Evolutionary conservation across 2,797 vertebrate genomes (phyloP).

Genomic region (Simalia tracyae): DNA sequence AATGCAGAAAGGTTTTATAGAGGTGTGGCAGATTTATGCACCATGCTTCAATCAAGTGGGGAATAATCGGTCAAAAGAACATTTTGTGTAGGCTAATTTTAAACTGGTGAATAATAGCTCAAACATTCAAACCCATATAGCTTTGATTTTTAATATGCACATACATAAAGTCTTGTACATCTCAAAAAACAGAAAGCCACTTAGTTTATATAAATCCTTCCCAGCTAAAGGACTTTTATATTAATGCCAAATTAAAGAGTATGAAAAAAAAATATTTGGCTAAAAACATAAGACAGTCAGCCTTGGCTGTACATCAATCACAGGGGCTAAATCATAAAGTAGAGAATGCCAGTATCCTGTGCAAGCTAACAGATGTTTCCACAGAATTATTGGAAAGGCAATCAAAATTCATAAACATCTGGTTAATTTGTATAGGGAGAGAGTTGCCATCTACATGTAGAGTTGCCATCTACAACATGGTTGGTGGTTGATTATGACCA

Average conservation of each 20-base stretch:
- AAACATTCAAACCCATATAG: not conserved
- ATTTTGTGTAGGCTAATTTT: not conserved
- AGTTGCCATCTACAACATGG: not conserved
- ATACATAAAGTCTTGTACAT: not conserved
- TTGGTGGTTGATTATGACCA: not conserved
- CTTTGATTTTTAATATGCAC: not conserved
- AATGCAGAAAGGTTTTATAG: not conserved
- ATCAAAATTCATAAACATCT: not conserved
- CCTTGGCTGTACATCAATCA: not conserved
- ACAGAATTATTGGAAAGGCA: not conserved
- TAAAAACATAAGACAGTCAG: not conserved
- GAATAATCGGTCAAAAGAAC: not conserved
- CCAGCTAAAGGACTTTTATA: not conserved
- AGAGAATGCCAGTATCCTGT: not conserved
- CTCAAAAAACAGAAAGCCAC: not conserved
- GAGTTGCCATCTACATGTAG: not conserved
- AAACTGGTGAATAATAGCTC: not conserved
- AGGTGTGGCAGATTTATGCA: not conserved
- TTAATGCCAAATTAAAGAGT: not conserved
- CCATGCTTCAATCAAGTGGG: not conserved
- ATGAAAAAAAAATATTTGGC: not conserved
- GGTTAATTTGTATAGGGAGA: not conserved
- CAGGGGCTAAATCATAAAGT: not conserved
- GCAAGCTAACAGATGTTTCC: not conserved
- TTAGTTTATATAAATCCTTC: not conserved